phyloP scores from a whole-genome alignment of 2,797 vertebrate species.

The Tapirus indicus region DNA sequence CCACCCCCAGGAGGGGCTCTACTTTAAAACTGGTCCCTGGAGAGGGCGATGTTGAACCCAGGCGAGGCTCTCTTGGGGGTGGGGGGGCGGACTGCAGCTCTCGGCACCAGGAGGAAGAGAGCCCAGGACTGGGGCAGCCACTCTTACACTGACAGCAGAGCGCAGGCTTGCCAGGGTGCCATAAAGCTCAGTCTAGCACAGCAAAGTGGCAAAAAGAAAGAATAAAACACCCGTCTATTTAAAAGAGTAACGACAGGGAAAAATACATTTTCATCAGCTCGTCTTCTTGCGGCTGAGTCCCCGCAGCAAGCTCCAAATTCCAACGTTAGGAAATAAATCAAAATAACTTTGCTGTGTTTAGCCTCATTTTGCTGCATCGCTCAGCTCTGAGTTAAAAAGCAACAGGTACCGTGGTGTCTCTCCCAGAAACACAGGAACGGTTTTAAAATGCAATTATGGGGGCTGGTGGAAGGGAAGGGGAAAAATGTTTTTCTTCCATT shows the following conservation, averaged over 20 bases:
- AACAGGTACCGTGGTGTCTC: constrained; percentile 79
- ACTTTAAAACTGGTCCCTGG: background rate
- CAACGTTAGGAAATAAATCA: constrained; percentile 77
- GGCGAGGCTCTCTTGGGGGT: too few relatives aligned
- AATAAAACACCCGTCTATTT: constrained; percentile 75
- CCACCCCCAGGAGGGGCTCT: rapidly evolving
- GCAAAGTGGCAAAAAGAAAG: constrained; percentile 76
- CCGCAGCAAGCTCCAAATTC: constrained; percentile 73
- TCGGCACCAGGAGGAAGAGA: background rate
- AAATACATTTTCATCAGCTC: constrained; percentile 83
- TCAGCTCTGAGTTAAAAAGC: constrained; percentile 76
- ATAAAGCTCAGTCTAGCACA: constrained; percentile 73
- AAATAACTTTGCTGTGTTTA: constrained; percentile 81
- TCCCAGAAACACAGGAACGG: constrained; percentile 75
- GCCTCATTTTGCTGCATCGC: constrained; percentile 70
- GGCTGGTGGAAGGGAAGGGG: constrained; percentile 77
- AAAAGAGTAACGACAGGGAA: constrained; percentile 78
- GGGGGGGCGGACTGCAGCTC: rapidly evolving
- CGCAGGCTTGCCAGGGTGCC: background rate
- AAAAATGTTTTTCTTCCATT: constrained; percentile 81
- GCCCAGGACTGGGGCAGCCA: background rate
- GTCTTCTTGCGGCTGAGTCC: constrained; percentile 76
- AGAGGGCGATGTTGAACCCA: background rate
- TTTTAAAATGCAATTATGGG: constrained; percentile 80
- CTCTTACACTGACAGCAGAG: background rate